phyloP scores from a whole-genome alignment of 2,113 vertebrate species.

The rat (Rattus norvegicus) region DNA sequence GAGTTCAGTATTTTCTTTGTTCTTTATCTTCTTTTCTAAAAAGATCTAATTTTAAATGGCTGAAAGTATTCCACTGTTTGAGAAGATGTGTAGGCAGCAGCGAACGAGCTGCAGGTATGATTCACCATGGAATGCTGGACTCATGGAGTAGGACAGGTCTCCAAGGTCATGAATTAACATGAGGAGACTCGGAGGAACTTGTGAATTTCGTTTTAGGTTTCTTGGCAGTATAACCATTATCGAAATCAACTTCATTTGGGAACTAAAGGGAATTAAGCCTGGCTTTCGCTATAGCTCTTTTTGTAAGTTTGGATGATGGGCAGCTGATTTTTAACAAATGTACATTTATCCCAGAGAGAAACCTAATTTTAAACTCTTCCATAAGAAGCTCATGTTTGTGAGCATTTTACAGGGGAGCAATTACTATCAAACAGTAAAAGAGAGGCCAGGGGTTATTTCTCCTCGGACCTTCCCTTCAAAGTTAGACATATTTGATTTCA shows the following conservation, averaged over 20 bases:
- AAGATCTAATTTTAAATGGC: conserved; percentile 48
- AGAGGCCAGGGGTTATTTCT: conserved; percentile 10
- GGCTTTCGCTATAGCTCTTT: not conserved
- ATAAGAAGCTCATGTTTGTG: conserved; percentile 32
- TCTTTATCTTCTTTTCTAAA: conserved; percentile 16
- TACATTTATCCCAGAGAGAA: conserved; percentile 61
- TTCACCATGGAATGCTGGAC: conserved; percentile 12
- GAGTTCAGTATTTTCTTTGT: conserved; percentile 24
- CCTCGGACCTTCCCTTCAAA: conserved; percentile 48
- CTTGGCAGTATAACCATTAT: conserved; percentile 8
- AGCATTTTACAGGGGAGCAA: conserved; percentile 48
- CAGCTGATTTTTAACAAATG: conserved; percentile 53
- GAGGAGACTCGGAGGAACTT: not conserved
- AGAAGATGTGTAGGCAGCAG: not conserved
- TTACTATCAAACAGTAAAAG: conserved; percentile 47
- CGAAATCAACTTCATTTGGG: conserved; percentile 38
- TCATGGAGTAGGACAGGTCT: conserved; percentile 3
- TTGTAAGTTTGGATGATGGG: conserved; percentile 13
- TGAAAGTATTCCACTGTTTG: conserved; percentile 37
- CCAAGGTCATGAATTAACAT: conserved; percentile 48
- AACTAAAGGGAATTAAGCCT: conserved; percentile 53
- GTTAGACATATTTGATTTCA: conserved; percentile 40
- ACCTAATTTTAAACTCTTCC: conserved; percentile 42
- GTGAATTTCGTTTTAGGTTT: conserved; percentile 47
- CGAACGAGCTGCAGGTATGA: not conserved